Conservation (phyloP, 2,888 invertebrate genomes). For the Epirrhoe tristata region DNA sequence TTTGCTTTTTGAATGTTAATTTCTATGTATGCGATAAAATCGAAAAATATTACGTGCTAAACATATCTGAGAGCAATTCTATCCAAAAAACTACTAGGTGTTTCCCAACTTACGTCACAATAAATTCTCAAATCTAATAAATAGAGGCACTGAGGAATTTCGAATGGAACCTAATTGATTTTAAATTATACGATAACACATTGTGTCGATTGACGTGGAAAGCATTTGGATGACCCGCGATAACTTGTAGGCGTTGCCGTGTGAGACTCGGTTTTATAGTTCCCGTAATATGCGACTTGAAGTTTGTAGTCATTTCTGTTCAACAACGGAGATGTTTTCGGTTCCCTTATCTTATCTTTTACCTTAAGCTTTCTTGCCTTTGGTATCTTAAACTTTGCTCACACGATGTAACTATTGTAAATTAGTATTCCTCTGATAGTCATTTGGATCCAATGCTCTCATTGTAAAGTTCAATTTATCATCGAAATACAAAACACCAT, state of each 20-base stretch:
- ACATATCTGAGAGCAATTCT: slow-evolving; percentile 28
- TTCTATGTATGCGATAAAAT: slow-evolving; percentile 20
- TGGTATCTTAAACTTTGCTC: slow-evolving; percentile 26
- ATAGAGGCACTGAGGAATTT: slow-evolving; percentile 53
- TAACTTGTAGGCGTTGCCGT: slow-evolving; percentile 54
- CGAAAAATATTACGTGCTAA: slow-evolving; percentile 32
- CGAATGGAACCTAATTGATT: slow-evolving; percentile 62
- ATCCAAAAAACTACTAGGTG: slow-evolving; percentile 34
- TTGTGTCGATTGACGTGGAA: slow-evolving; percentile 59
- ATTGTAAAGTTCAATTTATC: slow-evolving; percentile 29
- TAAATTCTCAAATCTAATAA: slow-evolving; percentile 44
- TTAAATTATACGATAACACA: slow-evolving; percentile 63
- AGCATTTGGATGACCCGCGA: slow-evolving; percentile 59
- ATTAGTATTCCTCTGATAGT: slow-evolving; percentile 5
- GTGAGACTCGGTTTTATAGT: slow-evolving; percentile 44
- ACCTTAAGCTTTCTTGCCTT: slow-evolving; percentile 31
- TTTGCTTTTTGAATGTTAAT: slow-evolving; percentile 16
- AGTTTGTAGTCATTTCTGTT: slow-evolving; percentile 42
- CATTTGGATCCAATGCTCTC: slow-evolving; percentile 14
- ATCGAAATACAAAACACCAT: slow-evolving; percentile 30
- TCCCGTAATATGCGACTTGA: slow-evolving; percentile 44
- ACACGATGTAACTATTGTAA: slow-evolving; percentile 26
- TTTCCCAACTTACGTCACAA: slow-evolving; percentile 44
- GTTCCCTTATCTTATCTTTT: slow-evolving; percentile 34
- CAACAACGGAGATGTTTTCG: slow-evolving; percentile 32